Base-by-base conservation (phyloP, 2,797 vertebrate species). In the Urocyon cinereoargenteus region DNA sequence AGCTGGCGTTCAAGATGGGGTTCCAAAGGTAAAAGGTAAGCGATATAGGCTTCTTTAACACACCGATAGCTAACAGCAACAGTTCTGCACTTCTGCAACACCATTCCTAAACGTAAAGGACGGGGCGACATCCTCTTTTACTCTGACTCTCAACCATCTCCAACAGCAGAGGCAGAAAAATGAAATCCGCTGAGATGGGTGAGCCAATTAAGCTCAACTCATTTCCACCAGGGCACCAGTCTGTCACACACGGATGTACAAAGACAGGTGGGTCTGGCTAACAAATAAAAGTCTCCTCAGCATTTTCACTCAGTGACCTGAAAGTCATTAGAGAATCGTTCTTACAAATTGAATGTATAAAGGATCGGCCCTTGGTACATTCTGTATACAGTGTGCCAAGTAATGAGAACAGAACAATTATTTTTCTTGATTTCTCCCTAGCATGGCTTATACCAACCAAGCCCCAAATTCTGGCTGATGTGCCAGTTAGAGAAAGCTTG, bases 21-120 rank as follows among this genome's bases (percentile, higher is more conserved):
- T 88, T 96, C 97, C 96, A 94, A 92, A 97, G 87, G 70, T 51
- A 86, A 96, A 64, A 95, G 86, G 28, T 4, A 55, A 73, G 81
- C 2, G 10, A 79, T 51, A 89, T 34, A 22, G 26, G 26, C 57
- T 55, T 94, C 93, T 91, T 53, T 82, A 53, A 94, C 16, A 92
- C 7, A 26, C 49, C n/a, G 86, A 61, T 1, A 26, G 66, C 84
- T 78, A 31, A 61, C 11, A 68, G 85, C 75, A 89, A 49, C 45
- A 53, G 34, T 15, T 61, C 55, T 36, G 19, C 36, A 26, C 28
- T 89, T 90, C 49, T 81, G 83, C 21, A 34, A 72, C 31, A 64
- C 40, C 78, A 51, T 24, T 77, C 55, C 82, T 95, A 36, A 83
- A 22, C 1, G 3, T 45, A 53, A 77, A 86, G 81, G 53, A 95